A percentile compares a stretch with the other conserved stretches of the same genome.
phyloP scores from a whole-genome alignment of 2,797 vertebrate species.

The Falco concolor region DNA sequence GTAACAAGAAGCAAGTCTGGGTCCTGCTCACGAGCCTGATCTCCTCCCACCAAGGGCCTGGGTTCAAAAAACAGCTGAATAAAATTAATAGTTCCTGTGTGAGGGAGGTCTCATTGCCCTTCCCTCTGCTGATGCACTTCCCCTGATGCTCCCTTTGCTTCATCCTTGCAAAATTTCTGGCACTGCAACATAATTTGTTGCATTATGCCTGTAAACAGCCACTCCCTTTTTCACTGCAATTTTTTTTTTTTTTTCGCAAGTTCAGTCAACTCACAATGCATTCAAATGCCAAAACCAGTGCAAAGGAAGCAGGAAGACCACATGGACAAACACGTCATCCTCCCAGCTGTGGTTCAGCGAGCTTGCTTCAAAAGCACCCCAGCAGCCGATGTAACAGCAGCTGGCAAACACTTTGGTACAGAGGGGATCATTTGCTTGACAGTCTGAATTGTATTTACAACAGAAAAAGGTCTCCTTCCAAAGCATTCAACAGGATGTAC shows the following conservation, averaged over 20 bases:
- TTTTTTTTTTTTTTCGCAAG: not conserved
- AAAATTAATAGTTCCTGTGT: not conserved
- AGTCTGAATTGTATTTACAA: not conserved
- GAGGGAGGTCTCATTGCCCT: not conserved
- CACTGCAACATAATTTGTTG: not conserved
- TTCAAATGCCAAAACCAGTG: not conserved
- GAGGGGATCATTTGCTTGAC: not conserved
- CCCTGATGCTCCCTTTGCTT: not conserved
- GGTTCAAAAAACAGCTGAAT: not conserved
- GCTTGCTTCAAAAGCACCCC: not conserved
- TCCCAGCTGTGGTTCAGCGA: not conserved
- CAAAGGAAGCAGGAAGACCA: not conserved
- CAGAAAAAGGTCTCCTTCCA: not conserved
- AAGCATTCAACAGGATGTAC: not conserved
- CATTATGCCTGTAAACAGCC: not conserved
- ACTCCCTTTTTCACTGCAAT: not conserved
- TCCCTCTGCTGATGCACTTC: not conserved
- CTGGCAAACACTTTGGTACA: not conserved
- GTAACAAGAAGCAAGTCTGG: not conserved
- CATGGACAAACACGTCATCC: rapidly evolving
- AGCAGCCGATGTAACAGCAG: not conserved
- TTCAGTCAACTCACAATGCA: not conserved
- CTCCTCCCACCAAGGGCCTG: not conserved
- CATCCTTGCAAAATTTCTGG: not conserved
- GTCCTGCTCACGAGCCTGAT: not conserved